phyloP scores from a whole-genome alignment of 2,797 vertebrate genomes.

The Dryobates pubescens region DNA sequence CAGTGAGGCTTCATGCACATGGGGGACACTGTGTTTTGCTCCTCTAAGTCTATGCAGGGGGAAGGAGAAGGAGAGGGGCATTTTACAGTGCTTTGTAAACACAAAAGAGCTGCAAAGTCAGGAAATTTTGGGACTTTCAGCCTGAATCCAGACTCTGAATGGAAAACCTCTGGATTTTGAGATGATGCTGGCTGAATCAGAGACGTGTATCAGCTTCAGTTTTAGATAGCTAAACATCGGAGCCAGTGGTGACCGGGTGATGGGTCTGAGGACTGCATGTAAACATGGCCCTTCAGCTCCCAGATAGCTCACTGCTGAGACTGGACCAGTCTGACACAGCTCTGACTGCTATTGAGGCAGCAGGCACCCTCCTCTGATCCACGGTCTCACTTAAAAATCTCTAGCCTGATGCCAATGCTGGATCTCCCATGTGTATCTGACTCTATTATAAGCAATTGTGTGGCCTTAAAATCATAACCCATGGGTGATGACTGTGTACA shows the following conservation, averaged over 20 bases:
- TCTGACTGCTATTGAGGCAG: neutral
- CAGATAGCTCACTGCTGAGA: neutral
- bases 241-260: neutral
- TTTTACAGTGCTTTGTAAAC: neutral
- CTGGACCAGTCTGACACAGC: neutral
- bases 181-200: neutral
- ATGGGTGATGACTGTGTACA: neutral
- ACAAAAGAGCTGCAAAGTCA: neutral
- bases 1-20: accelerated
- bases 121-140: neutral
- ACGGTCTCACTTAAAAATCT: neutral
- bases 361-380: neutral
- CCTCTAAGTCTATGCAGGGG: neutral
- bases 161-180: neutral
- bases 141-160: neutral
- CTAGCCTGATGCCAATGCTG: neutral
- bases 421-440: neutral
- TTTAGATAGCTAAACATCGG: neutral
- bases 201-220: neutral
- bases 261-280: neutral
- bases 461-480: neutral
- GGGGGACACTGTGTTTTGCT: neutral
- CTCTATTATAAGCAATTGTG: neutral
- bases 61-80: neutral
- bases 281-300: neutral